Evolutionary conservation across 2,888 invertebrate species (phyloP).

Genomic region (Ommatoiulus sabulosus): DNA sequence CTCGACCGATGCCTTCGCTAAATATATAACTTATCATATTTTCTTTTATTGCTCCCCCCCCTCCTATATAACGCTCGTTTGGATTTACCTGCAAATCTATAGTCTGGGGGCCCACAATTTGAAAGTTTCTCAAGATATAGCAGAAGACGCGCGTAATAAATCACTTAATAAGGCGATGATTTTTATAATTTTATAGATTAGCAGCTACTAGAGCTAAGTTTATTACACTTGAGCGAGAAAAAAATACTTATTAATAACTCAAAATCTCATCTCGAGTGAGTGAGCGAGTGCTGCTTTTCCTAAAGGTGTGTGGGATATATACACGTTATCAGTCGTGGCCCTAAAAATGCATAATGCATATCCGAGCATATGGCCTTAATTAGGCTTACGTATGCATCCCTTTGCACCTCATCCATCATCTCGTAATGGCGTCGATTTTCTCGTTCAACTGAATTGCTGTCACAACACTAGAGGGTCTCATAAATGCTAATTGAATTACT

Average conservation of each 20-base stretch:
- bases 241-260: background rate
- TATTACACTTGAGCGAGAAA: background rate
- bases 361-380: conserved; percentile 33
- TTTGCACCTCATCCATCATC: conserved; percentile 50
- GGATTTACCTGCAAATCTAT: background rate
- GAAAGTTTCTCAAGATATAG: background rate
- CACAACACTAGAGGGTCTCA: conserved; percentile 41
- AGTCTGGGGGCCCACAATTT: background rate
- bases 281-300: background rate
- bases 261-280: background rate
- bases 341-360: conserved; percentile 35
- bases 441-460: conserved; percentile 29
- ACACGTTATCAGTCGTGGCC: background rate
- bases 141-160: background rate
- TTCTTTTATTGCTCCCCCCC: background rate
- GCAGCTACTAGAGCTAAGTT: conserved; percentile 50
- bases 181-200: conserved; percentile 51
- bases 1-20: background rate
- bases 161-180: conserved; percentile 43
- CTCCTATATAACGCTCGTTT: background rate
- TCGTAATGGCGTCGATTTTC: conserved; percentile 38
- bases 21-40: background rate
- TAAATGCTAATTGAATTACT: conserved; percentile 57
- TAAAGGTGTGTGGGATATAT: background rate
- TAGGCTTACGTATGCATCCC: conserved; percentile 27